Conservation (phyloP, 2,888 invertebrate genomes). For the Dynastes hyllus region DNA sequence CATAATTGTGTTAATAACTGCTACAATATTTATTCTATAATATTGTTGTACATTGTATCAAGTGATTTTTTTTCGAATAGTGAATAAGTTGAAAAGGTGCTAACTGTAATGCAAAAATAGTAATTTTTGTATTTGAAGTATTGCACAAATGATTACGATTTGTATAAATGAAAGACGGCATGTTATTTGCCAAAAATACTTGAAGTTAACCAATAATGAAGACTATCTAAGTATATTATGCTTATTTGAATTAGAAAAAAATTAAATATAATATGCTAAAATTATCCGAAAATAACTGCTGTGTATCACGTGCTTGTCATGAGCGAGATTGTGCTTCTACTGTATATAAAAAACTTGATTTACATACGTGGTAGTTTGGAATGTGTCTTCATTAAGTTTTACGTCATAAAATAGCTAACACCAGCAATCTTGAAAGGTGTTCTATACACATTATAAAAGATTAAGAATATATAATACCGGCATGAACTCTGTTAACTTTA, state of each 20-base stretch:
- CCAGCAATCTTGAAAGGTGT: conserved; percentile 10
- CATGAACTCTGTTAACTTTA: neutral
- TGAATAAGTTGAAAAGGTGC: too few species aligned
- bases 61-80: too few species aligned
- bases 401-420: conserved; percentile 15
- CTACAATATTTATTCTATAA: too few species aligned
- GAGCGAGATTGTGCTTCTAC: neutral
- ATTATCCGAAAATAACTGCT: neutral
- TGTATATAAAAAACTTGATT: conserved; percentile 13
- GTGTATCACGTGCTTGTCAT: conserved; percentile 14
- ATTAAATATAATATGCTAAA: neutral
- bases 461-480: neutral
- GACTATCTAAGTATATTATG: neutral
- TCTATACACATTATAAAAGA: neutral
- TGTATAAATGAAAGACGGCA: neutral
- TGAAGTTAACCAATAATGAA: too few species aligned
- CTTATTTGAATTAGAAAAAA: neutral
- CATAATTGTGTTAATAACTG: too few species aligned
- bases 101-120: too few species aligned
- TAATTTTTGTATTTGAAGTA: too few species aligned
- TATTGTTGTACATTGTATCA: too few species aligned
- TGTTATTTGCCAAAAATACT: neutral
- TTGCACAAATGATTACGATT: neutral
- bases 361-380: conserved; percentile 19
- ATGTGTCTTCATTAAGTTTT: conserved; percentile 16